A percentile compares a stretch with the other conserved stretches of the same genome.
phyloP scores from a whole-genome alignment of 2,113 vertebrate species.

The Macquaria australasica region DNA sequence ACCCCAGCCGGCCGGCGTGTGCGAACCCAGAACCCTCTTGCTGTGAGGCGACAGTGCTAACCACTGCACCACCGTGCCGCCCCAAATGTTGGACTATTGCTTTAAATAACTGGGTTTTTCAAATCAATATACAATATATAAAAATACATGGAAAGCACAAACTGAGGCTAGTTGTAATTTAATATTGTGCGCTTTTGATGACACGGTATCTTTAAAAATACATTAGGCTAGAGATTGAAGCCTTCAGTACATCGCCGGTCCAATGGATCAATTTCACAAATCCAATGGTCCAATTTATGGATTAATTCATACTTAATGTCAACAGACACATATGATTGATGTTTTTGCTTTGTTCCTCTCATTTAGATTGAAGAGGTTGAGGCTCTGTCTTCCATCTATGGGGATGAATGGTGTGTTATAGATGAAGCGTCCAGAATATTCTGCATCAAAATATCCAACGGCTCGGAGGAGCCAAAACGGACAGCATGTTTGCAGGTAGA shows the following conservation, averaged over 20 bases:
- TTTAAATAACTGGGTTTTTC: too few relatives aligned
- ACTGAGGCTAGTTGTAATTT: too few relatives aligned
- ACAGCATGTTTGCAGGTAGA: conserved; percentile 93
- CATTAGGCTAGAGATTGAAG: background rate
- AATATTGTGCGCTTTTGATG: background rate
- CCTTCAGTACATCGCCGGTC: background rate
- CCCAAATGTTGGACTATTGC: too few relatives aligned
- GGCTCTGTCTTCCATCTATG: conserved; percentile 96
- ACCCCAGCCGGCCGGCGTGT: too few relatives aligned
- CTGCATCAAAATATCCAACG: conserved; percentile 92
- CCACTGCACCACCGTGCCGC: too few relatives aligned
- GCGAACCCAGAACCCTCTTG: too few relatives aligned
- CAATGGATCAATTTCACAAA: too few relatives aligned
- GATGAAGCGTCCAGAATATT: conserved; percentile 94
- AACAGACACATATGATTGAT: background rate
- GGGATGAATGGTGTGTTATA: conserved; percentile 96
- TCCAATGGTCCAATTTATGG: too few relatives aligned
- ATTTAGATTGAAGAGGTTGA: conserved; percentile 95
- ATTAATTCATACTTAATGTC: background rate
- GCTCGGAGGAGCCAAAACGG: conserved; percentile 87
- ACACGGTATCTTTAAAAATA: background rate
- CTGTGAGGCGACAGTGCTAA: too few relatives aligned
- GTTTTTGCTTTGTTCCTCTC: conserved; percentile 13
- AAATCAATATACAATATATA: too few relatives aligned
- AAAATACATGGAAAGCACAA: too few relatives aligned